Base-by-base conservation (phyloP, 2,113 vertebrate genomes). In the Anhinga rufa region DNA sequence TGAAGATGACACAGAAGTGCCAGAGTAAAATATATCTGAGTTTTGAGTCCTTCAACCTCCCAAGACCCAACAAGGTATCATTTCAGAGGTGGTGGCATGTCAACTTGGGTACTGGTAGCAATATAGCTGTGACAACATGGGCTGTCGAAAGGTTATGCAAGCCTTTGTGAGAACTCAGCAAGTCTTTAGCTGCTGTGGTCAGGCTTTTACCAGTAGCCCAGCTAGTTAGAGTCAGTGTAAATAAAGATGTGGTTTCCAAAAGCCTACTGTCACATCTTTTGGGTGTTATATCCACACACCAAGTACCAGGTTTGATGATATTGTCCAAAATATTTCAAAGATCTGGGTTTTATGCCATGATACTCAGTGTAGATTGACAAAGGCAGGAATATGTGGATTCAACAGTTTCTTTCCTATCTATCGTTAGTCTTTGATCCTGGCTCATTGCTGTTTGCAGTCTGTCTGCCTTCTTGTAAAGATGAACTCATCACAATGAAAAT, bases 101-200 rank as follows among this genome's bases (percentile, higher is more conserved):
- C 52, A 68, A 3, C 36, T 65, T 0, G 0, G 61, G 28, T 54
- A 66, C 32, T 0, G 4, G 31, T 62, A 62, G 58, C 31, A 52
- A 42, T 24, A 46, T 54, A 28, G 13, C 74, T 36, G 29, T 44
- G 40, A 55, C 80, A 86, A 29, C 19, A 17, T 0, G 0, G 26
- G 26, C 6, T 76, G 91, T 81, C 6, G 7, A 52, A 71, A 75
- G 65, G 17, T 64, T n/a, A 34, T 26, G 58, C 7, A 46, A 81
- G 54, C 14, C 12, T 68, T 64, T 28, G 38, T 34, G 38, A 75
- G 48, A 88, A 75, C 5, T 10, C 4, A 2, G 61, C 9, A 51
- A 71, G 26, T 14, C 61, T 22, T 91, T 16, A 60, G 24, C 31
- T 34, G 34, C 40, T 54, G 40, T 1, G 4, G 28, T 46, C 68